phyloP scores from a whole-genome alignment of 2,113 vertebrate species.

The Chitala chitala region DNA sequence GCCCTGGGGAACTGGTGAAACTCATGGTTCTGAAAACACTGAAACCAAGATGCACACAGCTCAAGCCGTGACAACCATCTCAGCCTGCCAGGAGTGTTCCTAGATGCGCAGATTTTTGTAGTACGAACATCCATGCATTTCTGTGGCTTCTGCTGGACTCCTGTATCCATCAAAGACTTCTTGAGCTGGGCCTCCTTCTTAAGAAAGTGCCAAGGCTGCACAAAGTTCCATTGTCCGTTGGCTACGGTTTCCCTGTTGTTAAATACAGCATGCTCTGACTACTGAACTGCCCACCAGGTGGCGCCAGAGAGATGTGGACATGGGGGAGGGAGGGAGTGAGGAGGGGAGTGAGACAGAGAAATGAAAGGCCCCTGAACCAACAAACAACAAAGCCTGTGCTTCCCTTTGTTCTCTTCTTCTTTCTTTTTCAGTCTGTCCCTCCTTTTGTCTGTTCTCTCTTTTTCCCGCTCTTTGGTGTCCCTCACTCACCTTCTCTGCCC shows the following conservation, averaged over 20 bases:
- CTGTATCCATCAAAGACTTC: not conserved
- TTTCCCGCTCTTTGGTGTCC: constrained; percentile 8
- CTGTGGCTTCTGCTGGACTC: not conserved
- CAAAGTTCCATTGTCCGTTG: not conserved
- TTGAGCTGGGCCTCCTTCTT: not conserved
- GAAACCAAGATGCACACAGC: not conserved
- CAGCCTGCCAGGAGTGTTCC: not conserved
- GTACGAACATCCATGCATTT: not conserved
- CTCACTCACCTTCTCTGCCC: constrained; percentile 17
- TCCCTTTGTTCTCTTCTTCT: constrained; percentile 55
- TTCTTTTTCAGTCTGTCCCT: constrained; percentile 25
- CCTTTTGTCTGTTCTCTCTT: constrained; percentile 10
- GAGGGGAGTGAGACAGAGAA: constrained; percentile 42
- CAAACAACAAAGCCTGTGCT: constrained; percentile 63
- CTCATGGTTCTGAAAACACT: not conserved
- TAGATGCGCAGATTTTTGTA: not conserved
- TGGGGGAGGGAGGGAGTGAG: constrained; percentile 44
- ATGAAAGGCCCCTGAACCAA: constrained; percentile 48
- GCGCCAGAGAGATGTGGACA: not conserved
- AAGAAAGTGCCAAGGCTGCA: not conserved
- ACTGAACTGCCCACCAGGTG: no score
- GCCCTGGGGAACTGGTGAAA: not conserved
- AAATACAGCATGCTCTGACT: not conserved
- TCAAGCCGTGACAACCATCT: not conserved
- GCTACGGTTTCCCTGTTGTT: not conserved